Conservation (phyloP, 2,888 invertebrate species). For the Amphimallon solstitiale region DNA sequence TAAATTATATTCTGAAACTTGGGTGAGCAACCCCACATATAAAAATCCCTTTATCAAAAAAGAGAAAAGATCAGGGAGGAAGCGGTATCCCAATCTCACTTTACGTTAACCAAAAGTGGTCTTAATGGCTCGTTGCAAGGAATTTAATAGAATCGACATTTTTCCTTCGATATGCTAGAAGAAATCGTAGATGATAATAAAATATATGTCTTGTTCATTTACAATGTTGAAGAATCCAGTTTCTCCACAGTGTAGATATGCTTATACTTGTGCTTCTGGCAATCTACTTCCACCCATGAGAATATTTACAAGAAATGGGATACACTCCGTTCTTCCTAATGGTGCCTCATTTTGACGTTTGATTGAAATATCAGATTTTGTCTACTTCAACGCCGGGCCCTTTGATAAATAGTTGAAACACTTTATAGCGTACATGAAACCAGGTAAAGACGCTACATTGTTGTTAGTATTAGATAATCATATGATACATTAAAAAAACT, state of each 20-base stretch:
- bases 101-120: not conserved
- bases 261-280: constrained; percentile 44
- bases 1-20: too few relatives aligned
- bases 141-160: constrained; percentile 42
- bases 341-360: not conserved
- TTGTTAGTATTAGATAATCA: not conserved
- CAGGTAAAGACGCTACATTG: not conserved
- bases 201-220: constrained; percentile 43
- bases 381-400: not conserved
- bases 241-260: constrained; percentile 45
- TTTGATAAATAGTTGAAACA: not conserved
- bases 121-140: not conserved
- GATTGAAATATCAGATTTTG: not conserved
- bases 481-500: not conserved
- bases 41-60: constrained; percentile 26
- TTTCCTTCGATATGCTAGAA: constrained; percentile 45
- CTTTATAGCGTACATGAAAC: not conserved
- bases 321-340: not conserved
- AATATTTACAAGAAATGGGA: not conserved
- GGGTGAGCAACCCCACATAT: not conserved
- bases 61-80: constrained; percentile 33
- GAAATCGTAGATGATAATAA: constrained; percentile 41
- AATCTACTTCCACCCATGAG: constrained; percentile 45
- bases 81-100: constrained; percentile 4
- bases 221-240: constrained; percentile 44